Conservation (phyloP, 2,797 vertebrate species). For the Sebastes trivittatus region DNA sequence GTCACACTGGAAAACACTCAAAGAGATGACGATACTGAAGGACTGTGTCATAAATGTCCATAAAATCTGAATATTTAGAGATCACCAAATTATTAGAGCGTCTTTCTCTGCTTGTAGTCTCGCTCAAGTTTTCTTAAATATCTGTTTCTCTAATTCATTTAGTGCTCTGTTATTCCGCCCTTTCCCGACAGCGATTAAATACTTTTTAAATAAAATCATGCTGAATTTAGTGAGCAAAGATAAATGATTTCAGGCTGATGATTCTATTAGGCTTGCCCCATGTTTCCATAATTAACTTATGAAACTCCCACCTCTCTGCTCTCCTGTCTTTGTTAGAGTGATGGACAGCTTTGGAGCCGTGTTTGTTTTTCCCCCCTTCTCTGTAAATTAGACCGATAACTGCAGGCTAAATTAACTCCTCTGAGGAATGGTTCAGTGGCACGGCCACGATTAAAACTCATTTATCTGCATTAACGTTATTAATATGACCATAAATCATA, state of each 20-base stretch:
- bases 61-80: not conserved
- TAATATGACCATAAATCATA: conserved; percentile 37
- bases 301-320: not conserved
- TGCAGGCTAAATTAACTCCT: conserved; percentile 13
- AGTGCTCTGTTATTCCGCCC: not conserved
- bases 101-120: not conserved
- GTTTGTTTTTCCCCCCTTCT: not conserved
- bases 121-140: not conserved
- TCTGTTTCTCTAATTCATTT: not conserved
- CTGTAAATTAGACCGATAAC: conserved; percentile 31
- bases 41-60: not conserved
- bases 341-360: conserved; percentile 1
- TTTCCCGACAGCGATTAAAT: not conserved
- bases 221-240: conserved; percentile 1
- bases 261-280: not conserved
- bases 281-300: conserved; percentile 8
- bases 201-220: not conserved
- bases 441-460: conserved; percentile 26
- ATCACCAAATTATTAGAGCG: not conserved
- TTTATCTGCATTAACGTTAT: conserved; percentile 59
- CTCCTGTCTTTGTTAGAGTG: not conserved
- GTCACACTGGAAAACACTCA: not conserved
- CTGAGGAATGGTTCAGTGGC: conserved; percentile 37
- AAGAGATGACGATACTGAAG: not conserved
- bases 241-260: not conserved